These are phyloP conservation scores for Solenopsis invicta DNA, from an alignment of 1,140 invertebrate genomes.

Conservation along the genomic window DNA sequence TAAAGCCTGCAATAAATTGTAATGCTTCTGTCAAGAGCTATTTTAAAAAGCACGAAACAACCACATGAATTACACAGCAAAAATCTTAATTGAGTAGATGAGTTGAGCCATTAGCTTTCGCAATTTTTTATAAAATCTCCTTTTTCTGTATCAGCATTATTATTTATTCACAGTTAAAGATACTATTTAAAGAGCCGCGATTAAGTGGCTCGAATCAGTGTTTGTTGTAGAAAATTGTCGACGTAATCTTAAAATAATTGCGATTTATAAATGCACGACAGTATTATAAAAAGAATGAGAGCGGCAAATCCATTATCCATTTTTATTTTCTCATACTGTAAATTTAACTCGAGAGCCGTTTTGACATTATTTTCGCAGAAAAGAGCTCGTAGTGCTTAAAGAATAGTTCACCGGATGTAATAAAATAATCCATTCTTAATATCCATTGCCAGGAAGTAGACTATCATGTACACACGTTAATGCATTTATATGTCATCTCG, in stretches of 20 bases:
- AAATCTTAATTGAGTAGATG: slow-evolving; percentile 16
- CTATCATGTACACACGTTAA: background rate
- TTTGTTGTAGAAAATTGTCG: background rate
- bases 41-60: slow-evolving; percentile 13
- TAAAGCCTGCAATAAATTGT: slow-evolving; percentile 39
- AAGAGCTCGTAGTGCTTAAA: background rate
- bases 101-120: background rate
- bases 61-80: background rate
- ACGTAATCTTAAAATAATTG: background rate
- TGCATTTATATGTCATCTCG: background rate
- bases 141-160: background rate
- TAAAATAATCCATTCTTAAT: background rate
- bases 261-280: background rate
- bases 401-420: background rate
- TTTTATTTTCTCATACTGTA: background rate
- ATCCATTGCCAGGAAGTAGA: background rate
- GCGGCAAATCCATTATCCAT: background rate
- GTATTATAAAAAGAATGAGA: slow-evolving; percentile 3
- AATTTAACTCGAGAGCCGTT: background rate
- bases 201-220: background rate
- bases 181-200: background rate
- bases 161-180: slow-evolving; percentile 23
- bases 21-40: slow-evolving; percentile 22
- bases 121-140: slow-evolving; percentile 1
- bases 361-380: background rate